Evolutionary conservation across 2,113 vertebrate genomes (phyloP).

Genomic region (Nesogale talazaci): DNA sequence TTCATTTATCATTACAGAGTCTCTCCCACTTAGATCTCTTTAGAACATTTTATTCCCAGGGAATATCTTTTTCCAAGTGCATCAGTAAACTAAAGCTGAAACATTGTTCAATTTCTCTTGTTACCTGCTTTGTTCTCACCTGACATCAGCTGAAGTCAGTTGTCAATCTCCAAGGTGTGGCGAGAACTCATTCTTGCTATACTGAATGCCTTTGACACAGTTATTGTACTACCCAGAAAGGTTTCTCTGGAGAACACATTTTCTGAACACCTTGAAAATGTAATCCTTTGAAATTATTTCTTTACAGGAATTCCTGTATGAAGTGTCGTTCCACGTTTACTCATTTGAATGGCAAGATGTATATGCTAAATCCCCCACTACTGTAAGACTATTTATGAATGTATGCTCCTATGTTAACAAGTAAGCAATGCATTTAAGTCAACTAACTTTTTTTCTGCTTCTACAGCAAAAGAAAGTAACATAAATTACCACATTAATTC

Average conservation of each 20-base stretch:
- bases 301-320: not conserved
- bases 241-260: constrained; percentile 17
- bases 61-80: constrained; percentile 24
- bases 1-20: constrained; percentile 63
- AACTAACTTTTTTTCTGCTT: not conserved
- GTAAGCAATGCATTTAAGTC: not conserved
- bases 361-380: not conserved
- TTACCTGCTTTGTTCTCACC: constrained; percentile 37
- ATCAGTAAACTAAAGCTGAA: constrained; percentile 63
- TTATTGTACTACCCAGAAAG: constrained; percentile 2
- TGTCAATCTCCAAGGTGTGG: constrained; percentile 47
- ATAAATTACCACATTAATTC: not conserved
- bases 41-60: constrained; percentile 26
- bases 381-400: not conserved
- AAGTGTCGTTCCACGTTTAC: not conserved
- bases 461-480: not conserved
- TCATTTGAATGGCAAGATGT: constrained; percentile 27
- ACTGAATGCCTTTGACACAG: constrained; percentile 17
- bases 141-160: constrained; percentile 46
- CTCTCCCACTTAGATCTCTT: constrained; percentile 49
- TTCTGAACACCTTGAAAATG: not conserved
- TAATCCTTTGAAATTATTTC: not conserved
- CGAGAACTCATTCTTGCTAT: constrained; percentile 6
- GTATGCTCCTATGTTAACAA: not conserved
- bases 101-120: constrained; percentile 52